Evolutionary conservation across 2,113 vertebrate genomes (phyloP), one percentile per base, ranked within the genome.

Genomic region (Varanus salvator): DNA sequence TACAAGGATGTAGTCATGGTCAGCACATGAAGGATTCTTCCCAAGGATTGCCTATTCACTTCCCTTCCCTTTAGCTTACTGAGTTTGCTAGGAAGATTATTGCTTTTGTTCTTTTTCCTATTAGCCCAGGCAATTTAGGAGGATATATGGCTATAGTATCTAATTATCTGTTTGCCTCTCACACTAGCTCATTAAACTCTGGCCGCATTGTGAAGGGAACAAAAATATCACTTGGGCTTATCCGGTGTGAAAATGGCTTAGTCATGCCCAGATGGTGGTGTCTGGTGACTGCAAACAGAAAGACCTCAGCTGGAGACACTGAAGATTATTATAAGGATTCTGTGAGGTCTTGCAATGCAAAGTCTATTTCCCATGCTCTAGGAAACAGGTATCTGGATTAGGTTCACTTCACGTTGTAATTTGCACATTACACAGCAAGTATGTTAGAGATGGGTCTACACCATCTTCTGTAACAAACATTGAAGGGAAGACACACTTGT

Each of bases 241-340:
- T 89, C 93, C 0, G 0, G 60, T 92, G 92, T 87, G 94, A 94
- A 95, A 94, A 87, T 76, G 72, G 87, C 93, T 97, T 94, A 96
- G 90, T 95, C 94, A 93, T 92, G 88, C 87, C 0, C 34, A 96
- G 90, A 92, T 90, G 86, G 90, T 85, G 90, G 66, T 93, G 92
- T 94, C 93, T 91, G 92, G 89, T 95, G 95, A 92, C 94, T 94
- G 86, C 1, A 93, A 83, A 91, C 88, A 88, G 87, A 91, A 93
- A 91, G 90, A 92, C 21, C 86, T 92, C 92, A 94, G 71, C 93
- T 64, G 95, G 91, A 91, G 82, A 71, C 88, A 86, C 75, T 1
- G 25, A 82, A 93, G 74, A 85, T 44, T 84, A 91, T 54, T 91
- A 84, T 88, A 29, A 88, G 48, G 66, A 78, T 87, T 92, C 64